A percentile compares a stretch with the other conserved stretches of the same genome.
These are phyloP conservation scores for Misgurnus anguillicaudatus DNA, from an alignment of 2,113 vertebrate genomes.

Conservation along the genomic window DNA sequence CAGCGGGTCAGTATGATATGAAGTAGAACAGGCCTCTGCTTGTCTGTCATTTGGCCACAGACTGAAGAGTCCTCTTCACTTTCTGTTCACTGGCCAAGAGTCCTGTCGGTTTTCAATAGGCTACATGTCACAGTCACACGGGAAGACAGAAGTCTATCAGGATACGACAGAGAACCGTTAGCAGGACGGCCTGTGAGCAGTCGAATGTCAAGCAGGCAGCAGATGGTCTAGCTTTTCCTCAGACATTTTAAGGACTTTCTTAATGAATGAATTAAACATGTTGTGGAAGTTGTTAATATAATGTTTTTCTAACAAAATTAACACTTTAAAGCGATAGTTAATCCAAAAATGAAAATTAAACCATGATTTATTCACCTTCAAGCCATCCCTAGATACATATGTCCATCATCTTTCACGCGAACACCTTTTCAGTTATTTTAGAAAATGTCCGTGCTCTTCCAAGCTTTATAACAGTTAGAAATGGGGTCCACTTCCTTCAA, in stretches of 20 bases:
- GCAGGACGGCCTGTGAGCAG: slow-evolving; percentile 1
- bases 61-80: slow-evolving; percentile 17
- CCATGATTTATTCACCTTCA: too few species aligned
- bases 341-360: too few species aligned
- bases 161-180: slow-evolving; percentile 9
- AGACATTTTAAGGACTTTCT: neutral
- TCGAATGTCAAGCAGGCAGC: slow-evolving; percentile 30
- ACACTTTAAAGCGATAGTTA: neutral
- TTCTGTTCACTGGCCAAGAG: slow-evolving; percentile 11
- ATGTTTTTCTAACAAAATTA: neutral
- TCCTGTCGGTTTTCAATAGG: slow-evolving; percentile 36
- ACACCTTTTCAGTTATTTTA: too few species aligned
- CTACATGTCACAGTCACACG: slow-evolving; percentile 29
- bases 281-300: neutral
- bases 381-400: too few species aligned
- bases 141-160: neutral
- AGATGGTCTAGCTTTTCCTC: slow-evolving; percentile 17
- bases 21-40: neutral
- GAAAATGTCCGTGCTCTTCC: too few species aligned
- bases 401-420: too few species aligned
- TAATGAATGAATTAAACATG: slow-evolving; percentile 12
- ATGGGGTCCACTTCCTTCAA: too few species aligned
- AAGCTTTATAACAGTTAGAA: too few species aligned
- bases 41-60: neutral
- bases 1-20: neutral